Percentiles rank a stretch among this genome's conserved stretches.
Evolutionary conservation across 2,113 vertebrate species (phyloP).

Genomic region (Trachemys scripta): DNA sequence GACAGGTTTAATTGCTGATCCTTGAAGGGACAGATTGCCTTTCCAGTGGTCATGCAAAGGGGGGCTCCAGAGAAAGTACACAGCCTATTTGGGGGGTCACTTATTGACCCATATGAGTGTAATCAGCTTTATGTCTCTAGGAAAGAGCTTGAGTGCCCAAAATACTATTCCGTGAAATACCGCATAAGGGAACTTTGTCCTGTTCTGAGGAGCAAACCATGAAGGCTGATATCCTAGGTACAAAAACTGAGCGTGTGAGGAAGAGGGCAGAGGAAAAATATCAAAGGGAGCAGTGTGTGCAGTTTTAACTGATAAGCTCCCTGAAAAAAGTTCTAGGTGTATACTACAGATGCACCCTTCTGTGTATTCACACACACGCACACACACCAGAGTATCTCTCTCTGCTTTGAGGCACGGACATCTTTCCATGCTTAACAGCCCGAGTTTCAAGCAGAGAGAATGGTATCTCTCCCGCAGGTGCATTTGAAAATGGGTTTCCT

Average conservation of each 20-base stretch:
- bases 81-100: neutral
- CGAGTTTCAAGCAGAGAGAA: neutral
- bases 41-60: neutral
- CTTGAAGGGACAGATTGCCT: neutral
- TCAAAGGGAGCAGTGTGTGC: neutral
- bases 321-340: constrained; percentile 10
- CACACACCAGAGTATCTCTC: neutral
- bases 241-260: neutral
- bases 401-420: neutral
- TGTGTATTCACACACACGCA: neutral
- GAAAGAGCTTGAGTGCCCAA: neutral
- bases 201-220: neutral
- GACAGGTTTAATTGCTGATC: accelerated
- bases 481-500: neutral
- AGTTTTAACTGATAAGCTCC: neutral
- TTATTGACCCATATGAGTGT: neutral
- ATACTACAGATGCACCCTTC: neutral
- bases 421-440: neutral
- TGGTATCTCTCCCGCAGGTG: neutral
- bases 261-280: neutral
- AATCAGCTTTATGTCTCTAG: neutral
- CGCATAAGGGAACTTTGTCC: neutral
- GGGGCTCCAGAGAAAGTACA: neutral
- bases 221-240: neutral
- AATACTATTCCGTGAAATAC: neutral